Conservation (phyloP, 2,797 vertebrate genomes). For the Heteromormyrus szaboi region DNA sequence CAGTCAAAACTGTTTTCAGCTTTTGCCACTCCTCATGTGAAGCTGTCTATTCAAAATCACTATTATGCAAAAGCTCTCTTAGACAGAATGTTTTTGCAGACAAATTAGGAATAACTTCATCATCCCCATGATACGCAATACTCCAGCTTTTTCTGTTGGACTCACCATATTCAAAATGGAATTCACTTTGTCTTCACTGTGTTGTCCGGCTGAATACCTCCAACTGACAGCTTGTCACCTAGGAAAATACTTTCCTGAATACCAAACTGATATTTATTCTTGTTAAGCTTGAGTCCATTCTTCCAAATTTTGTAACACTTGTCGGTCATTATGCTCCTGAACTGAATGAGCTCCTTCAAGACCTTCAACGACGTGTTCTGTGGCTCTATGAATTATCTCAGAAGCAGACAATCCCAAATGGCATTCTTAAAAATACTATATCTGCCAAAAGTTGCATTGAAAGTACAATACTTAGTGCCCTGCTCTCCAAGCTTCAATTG, state of each 20-base stretch:
- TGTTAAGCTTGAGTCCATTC: neutral
- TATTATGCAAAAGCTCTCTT: neutral
- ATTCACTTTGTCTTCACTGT: neutral
- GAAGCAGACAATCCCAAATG: neutral
- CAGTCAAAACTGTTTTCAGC: neutral
- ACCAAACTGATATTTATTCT: neutral
- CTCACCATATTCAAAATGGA: neutral
- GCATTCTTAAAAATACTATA: neutral
- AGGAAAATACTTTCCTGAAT: neutral
- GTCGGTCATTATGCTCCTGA: neutral
- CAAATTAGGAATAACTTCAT: neutral
- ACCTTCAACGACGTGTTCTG: neutral
- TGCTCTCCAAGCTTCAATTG: neutral
- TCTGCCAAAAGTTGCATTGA: neutral
- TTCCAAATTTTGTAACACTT: neutral
- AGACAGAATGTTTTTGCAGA: neutral
- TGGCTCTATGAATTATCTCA: neutral
- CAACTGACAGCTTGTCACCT: neutral
- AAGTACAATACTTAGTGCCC: neutral
- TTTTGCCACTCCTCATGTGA: neutral
- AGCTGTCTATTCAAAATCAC: neutral
- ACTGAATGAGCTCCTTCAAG: neutral
- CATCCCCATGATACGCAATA: neutral
- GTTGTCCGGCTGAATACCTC: neutral
- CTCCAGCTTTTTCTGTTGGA: neutral